Base-by-base conservation (phyloP, 2,113 vertebrate species). In the Macroglossus sobrinus region DNA sequence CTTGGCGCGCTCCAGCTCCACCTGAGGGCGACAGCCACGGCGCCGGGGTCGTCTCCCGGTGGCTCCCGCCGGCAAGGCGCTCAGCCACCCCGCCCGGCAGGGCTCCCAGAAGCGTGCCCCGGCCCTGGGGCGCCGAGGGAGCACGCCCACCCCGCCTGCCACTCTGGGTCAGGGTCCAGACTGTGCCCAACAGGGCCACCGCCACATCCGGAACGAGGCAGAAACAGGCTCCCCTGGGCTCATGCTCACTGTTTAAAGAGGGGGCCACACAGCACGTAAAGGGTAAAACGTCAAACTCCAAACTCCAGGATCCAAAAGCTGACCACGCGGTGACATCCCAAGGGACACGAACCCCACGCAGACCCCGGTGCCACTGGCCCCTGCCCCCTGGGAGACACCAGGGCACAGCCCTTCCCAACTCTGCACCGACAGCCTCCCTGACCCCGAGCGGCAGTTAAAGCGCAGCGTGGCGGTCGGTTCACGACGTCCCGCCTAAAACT, bases 1-100 rank as follows among this genome's bases (percentile, higher is more conserved):
- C 98, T 99, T 99, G 0, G 99, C 99, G 76, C 99, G 98, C 89
- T 99, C 99, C 63, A 99, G 98, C 97, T 99, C 99, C 94, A 99
- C 99, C 99, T 99, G 97, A 1, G 16, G 82, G 5, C 1, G 8
- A 55, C 7, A 38, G 50, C 33, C 71, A 16, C 18, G n/a, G 1
- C 84, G 5, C 5, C 4, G 0, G 2, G 57, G 9, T 24, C 33
- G 8, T 15, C 33, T 10, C 38, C 28, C 43, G 6, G n/a, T 8
- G 4, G 35, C 55, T n/a, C 9, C 19, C 7, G 5, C 28, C 2
- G 0, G 3, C n/a, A 1, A 28, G 57, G 6, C 1, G 28, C 0
- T 5, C 14, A 45, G 4, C 19, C 6, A 3, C 21, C 33, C 14
- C 24, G 10, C 64, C 38, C 18, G 1, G 59, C 30, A 43, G 21